Base-by-base conservation (phyloP, 2,797 vertebrate species). In the Lagorchestes hirsutus region DNA sequence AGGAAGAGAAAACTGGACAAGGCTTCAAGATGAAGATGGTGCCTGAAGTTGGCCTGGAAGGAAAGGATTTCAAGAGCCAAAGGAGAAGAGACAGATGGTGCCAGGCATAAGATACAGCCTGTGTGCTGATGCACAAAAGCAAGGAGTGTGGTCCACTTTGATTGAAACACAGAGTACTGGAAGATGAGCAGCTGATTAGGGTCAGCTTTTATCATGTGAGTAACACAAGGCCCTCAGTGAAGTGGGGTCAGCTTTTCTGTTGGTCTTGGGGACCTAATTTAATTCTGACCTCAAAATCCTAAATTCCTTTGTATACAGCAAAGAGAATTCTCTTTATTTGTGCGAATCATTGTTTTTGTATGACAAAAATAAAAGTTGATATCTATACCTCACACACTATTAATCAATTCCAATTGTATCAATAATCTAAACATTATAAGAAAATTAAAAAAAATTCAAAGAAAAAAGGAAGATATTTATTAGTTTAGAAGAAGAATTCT, bases 81-180 rank as follows among this genome's bases (percentile, higher is more conserved):
- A 46, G 74, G 40, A 87, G 5, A 87, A 87, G 40, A 82, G 40
- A 5, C 40, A 82, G 40, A 46, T 82, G 34, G 52, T 40, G 74
- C 57, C 52, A 54, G n/a, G 92, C 57, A 55, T 1, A 6, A 4
- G 0, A 27, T n/a, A 9, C 74, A 40, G 9, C 2, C 28, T 1
- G 0, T 1, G 0, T 9, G 14, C 54, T 0, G 1, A 8, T 2
- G 11, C 1, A 27, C n/a, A 8, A 27, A 87, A 40, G n/a, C n/a
- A 46, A 82, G n/a, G 22, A 87, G 9, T 27, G 3, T 87, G 74
- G 74, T 87, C 24, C 40, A 11, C 54, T 1, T 14, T 8, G 24
- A 55, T 16, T 87, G 40, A 87, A 87, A 87, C 22, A 50, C 40
- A 93, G 54, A 90, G n/a, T 0, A 10, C 93, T 54, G 52, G 29